A percentile compares a stretch with the other conserved stretches of the same genome.
phyloP scores from a whole-genome alignment of 2,888 invertebrate species.

The Trissoscelio sp. region DNA sequence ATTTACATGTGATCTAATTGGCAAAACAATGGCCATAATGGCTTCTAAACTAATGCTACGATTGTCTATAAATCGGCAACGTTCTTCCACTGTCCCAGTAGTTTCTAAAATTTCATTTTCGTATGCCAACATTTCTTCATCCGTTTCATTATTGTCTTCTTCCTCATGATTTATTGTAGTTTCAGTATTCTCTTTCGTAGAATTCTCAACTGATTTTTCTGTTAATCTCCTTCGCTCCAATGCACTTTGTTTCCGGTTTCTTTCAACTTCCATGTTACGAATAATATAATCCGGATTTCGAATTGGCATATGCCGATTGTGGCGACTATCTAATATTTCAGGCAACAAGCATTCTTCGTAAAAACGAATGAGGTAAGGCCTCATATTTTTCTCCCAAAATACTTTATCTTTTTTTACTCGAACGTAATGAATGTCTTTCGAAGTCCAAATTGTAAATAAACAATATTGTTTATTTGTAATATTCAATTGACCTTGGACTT shows the following conservation, averaged over 20 bases:
- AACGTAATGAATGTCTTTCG: not conserved
- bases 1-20: not conserved
- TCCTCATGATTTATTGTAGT: not conserved
- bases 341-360: conserved; percentile 13
- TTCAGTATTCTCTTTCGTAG: not conserved
- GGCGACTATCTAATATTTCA: conserved; percentile 24
- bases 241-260: not conserved
- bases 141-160: not conserved
- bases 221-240: not conserved
- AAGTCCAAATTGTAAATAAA: conserved; percentile 12
- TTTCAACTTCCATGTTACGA: not conserved
- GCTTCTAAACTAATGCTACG: not conserved
- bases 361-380: conserved; percentile 2
- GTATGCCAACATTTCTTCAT: not conserved
- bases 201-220: not conserved
- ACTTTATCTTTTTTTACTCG: not conserved
- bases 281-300: conserved; percentile 13
- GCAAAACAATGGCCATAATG: not conserved
- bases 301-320: conserved; percentile 19
- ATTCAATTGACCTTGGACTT: conserved; percentile 20
- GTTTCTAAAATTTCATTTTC: conserved; percentile 5
- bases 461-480: conserved; percentile 20
- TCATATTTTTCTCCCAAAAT: conserved; percentile 24
- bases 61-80: not conserved
- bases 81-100: conserved; percentile 1